Evolutionary conservation across 2,113 vertebrate species (phyloP).

Genomic region (Vidua macroura): DNA sequence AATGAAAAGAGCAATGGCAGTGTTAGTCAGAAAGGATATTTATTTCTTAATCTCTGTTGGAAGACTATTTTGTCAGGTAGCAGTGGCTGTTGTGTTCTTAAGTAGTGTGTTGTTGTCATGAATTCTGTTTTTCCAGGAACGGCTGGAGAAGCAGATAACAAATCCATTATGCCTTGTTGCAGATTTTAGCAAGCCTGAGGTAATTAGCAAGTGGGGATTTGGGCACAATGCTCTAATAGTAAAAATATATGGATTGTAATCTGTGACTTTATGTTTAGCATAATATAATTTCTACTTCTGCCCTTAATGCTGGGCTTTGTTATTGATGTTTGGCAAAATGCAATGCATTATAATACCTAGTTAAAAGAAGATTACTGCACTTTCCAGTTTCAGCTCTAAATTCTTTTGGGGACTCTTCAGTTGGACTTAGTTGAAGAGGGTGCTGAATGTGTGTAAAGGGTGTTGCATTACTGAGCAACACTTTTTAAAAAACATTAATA

Average conservation of each 20-base stretch:
- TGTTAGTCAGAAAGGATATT: not conserved
- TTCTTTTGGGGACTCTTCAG: not conserved
- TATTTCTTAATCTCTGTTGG: not conserved
- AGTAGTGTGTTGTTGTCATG: not conserved
- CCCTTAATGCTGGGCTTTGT: not conserved
- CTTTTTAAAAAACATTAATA: not conserved
- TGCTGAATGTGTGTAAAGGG: not conserved
- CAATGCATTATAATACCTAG: not conserved
- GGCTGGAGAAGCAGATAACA: conserved; percentile 84
- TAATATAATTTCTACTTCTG: not conserved
- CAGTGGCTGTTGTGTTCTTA: not conserved
- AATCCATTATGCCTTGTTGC: conserved; percentile 84
- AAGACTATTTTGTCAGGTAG: not conserved
- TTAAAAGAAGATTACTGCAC: not conserved
- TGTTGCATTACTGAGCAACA: not conserved
- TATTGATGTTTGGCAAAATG: not conserved
- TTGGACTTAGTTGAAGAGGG: not conserved
- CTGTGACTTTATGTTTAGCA: not conserved
- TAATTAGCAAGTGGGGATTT: conserved; percentile 57
- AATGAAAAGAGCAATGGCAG: not conserved
- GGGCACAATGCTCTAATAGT: not conserved
- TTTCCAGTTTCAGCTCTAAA: not conserved
- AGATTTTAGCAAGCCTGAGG: conserved; percentile 96
- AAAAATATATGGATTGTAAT: not conserved
- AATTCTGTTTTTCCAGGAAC: conserved; percentile 77